Conservation (phyloP, 2,888 invertebrate species). For the Malacosoma neustria region DNA sequence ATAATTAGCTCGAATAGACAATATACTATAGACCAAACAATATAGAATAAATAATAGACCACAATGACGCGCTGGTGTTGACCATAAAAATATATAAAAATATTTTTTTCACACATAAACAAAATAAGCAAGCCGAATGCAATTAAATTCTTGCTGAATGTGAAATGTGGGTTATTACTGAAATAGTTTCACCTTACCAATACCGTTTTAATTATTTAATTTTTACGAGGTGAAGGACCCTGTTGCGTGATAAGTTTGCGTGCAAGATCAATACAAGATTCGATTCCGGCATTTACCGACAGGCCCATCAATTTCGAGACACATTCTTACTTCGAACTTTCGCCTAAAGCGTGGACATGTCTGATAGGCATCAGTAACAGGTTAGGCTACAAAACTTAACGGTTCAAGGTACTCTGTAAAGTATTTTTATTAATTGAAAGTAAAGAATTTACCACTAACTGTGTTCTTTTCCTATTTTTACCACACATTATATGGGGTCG, state of each 20-base stretch:
- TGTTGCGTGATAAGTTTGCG: constrained; percentile 47
- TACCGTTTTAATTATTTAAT: constrained; percentile 22
- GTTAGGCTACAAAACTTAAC: too few relatives aligned
- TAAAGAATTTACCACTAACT: too few relatives aligned
- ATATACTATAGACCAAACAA: too few relatives aligned
- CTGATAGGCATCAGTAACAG: constrained; percentile 46
- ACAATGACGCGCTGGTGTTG: too few relatives aligned
- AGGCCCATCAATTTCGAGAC: constrained; percentile 60
- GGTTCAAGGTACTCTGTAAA: too few relatives aligned
- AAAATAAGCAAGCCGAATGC: constrained; percentile 20
- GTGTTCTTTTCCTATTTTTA: too few relatives aligned
- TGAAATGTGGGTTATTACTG: constrained; percentile 31
- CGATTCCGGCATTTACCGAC: constrained; percentile 50
- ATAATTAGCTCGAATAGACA: too few relatives aligned
- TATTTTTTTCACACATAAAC: too few relatives aligned
- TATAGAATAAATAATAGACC: too few relatives aligned
- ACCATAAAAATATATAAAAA: too few relatives aligned
- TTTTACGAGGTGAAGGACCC: constrained; percentile 43
- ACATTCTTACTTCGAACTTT: constrained; percentile 60
- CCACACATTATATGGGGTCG: too few relatives aligned
- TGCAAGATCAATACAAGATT: constrained; percentile 44
- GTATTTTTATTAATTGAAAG: too few relatives aligned
- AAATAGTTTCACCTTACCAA: constrained; percentile 35
- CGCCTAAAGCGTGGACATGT: constrained; percentile 47
- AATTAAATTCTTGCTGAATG: constrained; percentile 20